phyloP scores from a whole-genome alignment of 2,113 vertebrate genomes.

The Pica pica region DNA sequence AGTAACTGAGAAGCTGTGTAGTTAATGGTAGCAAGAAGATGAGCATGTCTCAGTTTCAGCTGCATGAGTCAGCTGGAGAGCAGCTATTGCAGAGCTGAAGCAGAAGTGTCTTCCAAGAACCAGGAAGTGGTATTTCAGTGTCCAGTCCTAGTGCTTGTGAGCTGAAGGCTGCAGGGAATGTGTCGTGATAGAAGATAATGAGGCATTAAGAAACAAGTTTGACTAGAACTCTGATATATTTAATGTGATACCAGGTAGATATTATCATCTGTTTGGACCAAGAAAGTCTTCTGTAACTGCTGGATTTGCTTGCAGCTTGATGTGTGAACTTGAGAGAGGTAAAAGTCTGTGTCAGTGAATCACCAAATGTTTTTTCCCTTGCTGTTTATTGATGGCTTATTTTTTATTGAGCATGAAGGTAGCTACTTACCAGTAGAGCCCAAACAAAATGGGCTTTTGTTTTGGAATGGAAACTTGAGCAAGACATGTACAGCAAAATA shows the following conservation, averaged over 20 bases:
- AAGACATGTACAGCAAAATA: not conserved
- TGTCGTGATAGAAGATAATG: not conserved
- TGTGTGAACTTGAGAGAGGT: not conserved
- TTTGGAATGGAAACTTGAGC: not conserved
- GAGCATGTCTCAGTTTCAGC: not conserved
- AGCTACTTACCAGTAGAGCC: not conserved
- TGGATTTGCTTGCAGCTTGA: not conserved
- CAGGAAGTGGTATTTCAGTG: not conserved
- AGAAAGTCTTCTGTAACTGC: not conserved
- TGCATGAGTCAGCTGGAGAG: not conserved
- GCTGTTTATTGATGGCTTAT: not conserved
- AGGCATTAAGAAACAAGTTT: not conserved
- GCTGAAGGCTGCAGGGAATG: not conserved
- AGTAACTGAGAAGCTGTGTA: not conserved
- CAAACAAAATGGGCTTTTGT: not conserved
- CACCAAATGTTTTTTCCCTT: not conserved
- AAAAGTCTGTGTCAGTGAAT: not conserved
- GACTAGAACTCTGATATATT: not conserved
- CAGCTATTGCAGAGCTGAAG: not conserved
- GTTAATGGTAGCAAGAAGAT: not conserved
- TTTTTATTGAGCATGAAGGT: not conserved
- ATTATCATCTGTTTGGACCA: fast-evolving
- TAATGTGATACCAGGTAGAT: not conserved
- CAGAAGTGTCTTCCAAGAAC: not conserved
- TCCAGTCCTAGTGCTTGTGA: not conserved